These are phyloP conservation scores for Steatornis caripensis DNA, from an alignment of 2,113 vertebrate genomes.

Conservation along the genomic window DNA sequence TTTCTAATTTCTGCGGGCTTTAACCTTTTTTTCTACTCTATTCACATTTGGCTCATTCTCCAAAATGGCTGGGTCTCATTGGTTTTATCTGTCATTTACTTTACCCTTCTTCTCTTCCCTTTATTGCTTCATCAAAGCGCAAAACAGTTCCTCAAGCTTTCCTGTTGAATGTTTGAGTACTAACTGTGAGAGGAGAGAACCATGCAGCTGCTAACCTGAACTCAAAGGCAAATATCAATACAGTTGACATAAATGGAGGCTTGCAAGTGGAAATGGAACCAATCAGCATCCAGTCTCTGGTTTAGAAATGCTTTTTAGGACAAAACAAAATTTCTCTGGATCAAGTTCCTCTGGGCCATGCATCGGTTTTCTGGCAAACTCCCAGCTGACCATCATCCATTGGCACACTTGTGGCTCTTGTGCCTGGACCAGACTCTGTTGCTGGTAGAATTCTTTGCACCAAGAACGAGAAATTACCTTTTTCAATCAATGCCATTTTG, in stretches of 20 bases:
- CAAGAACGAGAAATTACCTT: background rate
- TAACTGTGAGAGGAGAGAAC: background rate
- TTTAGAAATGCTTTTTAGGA: background rate
- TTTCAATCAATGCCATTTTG: background rate
- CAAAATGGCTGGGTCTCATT: background rate
- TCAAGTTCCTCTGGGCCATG: background rate
- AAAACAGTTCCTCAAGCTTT: background rate
- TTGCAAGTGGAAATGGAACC: background rate
- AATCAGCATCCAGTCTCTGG: background rate
- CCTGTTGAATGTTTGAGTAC: background rate
- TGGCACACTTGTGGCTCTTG: background rate
- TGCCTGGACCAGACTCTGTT: background rate
- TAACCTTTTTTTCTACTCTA: background rate
- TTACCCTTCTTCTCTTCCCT: background rate
- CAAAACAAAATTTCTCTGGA: background rate
- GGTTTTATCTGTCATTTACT: background rate
- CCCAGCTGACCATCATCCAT: background rate
- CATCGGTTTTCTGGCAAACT: background rate
- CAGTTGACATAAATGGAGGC: background rate
- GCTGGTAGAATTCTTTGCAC: background rate
- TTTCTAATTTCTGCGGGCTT: background rate
- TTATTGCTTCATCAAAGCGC: background rate
- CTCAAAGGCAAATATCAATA: background rate
- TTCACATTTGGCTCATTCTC: background rate
- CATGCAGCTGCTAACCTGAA: rapidly evolving